phyloP scores from a whole-genome alignment of 1,140 invertebrate genomes.

The Carcinoscorpius rotundicauda region DNA sequence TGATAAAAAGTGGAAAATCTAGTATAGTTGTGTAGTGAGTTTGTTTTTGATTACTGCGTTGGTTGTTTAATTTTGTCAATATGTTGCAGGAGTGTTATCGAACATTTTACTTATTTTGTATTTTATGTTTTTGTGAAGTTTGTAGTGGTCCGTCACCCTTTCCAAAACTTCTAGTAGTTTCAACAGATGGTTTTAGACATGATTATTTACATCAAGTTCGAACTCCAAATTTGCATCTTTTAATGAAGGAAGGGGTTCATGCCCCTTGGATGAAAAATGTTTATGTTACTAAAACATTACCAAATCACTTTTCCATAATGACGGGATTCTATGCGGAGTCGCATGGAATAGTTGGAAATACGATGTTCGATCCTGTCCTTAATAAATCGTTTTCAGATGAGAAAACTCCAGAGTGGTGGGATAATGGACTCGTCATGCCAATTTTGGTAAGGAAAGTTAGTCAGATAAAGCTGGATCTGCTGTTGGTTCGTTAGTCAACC shows the following conservation, averaged over 20 bases:
- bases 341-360: conserved; percentile 37
- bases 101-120: too few relatives aligned
- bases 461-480: too few relatives aligned
- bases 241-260: conserved; percentile 19
- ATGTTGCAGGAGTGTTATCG: too few relatives aligned
- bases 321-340: conserved; percentile 39
- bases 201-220: conserved; percentile 24
- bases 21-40: too few relatives aligned
- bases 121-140: too few relatives aligned
- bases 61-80: too few relatives aligned
- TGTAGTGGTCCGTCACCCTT: not conserved
- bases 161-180: conserved; percentile 24
- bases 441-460: conserved; percentile 22
- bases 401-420: conserved; percentile 23
- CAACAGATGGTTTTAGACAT: conserved; percentile 29
- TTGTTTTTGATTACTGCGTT: too few relatives aligned
- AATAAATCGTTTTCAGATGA: conserved; percentile 15
- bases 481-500: too few relatives aligned
- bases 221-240: conserved; percentile 21
- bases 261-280: conserved; percentile 17
- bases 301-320: conserved; percentile 30
- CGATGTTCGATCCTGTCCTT: conserved; percentile 25
- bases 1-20: too few relatives aligned
- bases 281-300: conserved; percentile 31
- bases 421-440: conserved; percentile 20